These are phyloP conservation scores for Turnix velox DNA, from an alignment of 2,113 vertebrate species.

Conservation along the genomic window DNA sequence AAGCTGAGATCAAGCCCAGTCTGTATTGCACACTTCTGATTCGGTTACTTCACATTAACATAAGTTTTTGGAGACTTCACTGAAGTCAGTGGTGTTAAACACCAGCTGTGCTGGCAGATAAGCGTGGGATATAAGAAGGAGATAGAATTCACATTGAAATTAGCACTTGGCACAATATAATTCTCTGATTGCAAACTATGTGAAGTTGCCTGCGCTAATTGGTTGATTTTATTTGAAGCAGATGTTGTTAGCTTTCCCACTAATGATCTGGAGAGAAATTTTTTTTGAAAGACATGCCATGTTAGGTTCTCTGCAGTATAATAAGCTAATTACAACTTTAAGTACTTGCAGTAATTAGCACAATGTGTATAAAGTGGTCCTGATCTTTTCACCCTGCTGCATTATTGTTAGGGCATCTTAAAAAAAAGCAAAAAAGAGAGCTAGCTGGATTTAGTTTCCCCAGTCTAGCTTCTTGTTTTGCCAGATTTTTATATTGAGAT, in stretches of 20 bases:
- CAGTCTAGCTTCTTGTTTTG: slow-evolving; percentile 69
- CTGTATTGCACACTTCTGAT: slow-evolving; percentile 80
- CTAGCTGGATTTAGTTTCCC: slow-evolving; percentile 70
- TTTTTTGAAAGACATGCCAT: slow-evolving; percentile 86
- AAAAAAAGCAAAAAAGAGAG: slow-evolving; percentile 75
- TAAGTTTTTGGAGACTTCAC: slow-evolving; percentile 82
- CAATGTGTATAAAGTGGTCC: slow-evolving; percentile 84
- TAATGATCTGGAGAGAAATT: slow-evolving; percentile 86
- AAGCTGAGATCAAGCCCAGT: slow-evolving; percentile 80
- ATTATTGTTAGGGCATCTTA: slow-evolving; percentile 81
- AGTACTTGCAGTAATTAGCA: slow-evolving; percentile 87
- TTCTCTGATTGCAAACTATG: slow-evolving; percentile 89
- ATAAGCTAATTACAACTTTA: slow-evolving; percentile 90
- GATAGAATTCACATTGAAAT: slow-evolving; percentile 87
- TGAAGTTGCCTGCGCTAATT: slow-evolving; percentile 83
- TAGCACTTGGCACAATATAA: slow-evolving; percentile 88
- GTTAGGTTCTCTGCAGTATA: slow-evolving; percentile 87
- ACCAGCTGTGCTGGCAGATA: slow-evolving; percentile 87
- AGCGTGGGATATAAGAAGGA: slow-evolving; percentile 82
- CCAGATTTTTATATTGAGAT: slow-evolving; percentile 69
- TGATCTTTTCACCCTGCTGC: slow-evolving; percentile 84
- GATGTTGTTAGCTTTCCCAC: slow-evolving; percentile 88
- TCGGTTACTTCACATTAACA: slow-evolving; percentile 85
- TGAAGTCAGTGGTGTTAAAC: slow-evolving; percentile 84
- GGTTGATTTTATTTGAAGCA: slow-evolving; percentile 90